Percentiles rank a stretch among this genome's conserved stretches.
These are phyloP conservation scores for Zosterops borbonicus DNA, from an alignment of 2,113 vertebrate genomes.

Conservation along the genomic window DNA sequence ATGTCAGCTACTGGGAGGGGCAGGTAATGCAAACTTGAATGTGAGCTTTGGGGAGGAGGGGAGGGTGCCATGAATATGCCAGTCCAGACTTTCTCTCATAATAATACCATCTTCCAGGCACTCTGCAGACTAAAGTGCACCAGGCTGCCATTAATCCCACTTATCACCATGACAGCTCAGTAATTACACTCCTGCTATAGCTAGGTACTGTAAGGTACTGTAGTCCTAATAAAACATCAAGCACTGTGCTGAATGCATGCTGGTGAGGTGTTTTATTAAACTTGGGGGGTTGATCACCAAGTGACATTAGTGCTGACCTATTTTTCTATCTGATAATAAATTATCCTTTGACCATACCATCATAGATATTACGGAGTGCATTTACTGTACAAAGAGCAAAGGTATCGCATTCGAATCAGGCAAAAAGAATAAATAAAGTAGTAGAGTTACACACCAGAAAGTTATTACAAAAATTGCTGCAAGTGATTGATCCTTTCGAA, in stretches of 20 bases:
- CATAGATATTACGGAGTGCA: constrained; percentile 81
- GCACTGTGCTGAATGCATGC: constrained; percentile 73
- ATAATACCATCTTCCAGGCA: constrained; percentile 86
- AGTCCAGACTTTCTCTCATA: constrained; percentile 79
- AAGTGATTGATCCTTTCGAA: constrained; percentile 75
- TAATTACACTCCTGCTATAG: constrained; percentile 85
- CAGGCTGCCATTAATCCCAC: constrained; percentile 92
- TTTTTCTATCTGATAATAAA: constrained; percentile 91
- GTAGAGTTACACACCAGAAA: constrained; percentile 62
- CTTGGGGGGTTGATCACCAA: constrained; percentile 85
- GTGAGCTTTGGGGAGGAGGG: constrained; percentile 63
- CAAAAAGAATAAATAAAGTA: constrained; percentile 71
- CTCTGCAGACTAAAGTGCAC: constrained; percentile 87
- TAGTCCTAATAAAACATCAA: constrained; percentile 81
- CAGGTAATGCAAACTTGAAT: constrained; percentile 73
- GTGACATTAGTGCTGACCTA: constrained; percentile 87
- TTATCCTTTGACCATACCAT: constrained; percentile 84
- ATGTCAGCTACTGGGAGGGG: constrained; percentile 79
- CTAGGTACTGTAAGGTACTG: constrained; percentile 80
- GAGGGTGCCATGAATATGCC: constrained; percentile 76
- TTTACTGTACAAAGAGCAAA: constrained; percentile 73
- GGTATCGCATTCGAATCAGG: constrained; percentile 55
- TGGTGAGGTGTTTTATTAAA: constrained; percentile 85
- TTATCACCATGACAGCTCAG: constrained; percentile 90
- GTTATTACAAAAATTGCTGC: constrained; percentile 74